Base-by-base conservation (phyloP, 2,113 vertebrate genomes). In the Megaceryle torquata region DNA sequence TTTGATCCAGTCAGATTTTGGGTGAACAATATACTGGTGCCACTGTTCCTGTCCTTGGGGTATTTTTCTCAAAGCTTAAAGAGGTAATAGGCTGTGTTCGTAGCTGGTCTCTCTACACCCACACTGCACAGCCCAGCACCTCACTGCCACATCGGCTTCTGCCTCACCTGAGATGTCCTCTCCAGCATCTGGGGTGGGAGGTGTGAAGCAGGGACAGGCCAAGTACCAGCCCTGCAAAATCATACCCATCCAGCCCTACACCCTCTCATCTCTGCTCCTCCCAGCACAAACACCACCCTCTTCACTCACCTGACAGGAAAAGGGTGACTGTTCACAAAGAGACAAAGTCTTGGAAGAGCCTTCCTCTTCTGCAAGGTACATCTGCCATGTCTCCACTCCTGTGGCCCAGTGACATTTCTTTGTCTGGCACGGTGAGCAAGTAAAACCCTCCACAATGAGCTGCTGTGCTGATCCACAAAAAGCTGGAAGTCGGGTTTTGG, bases 261-360 rank as follows among this genome's bases (percentile, higher is more conserved):
- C 33, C 33, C 11, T 59, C 59, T 56, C 9, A 9, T 43, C 35
- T 68, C 44, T 77, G 11, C 24, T 82, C 19, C 31, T 75, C 1
- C 0, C 5, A 11, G 11, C 1, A 0, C 10, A 70, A 43, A 14
- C 6, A 43, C 6, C 2, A 8, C 0, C 4, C 21, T 85, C 9
- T 80, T 76, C 33, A 11, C 28, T 7, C 11, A 72, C 9, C 50
- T 65, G 26, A 48, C 1, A 3, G 39, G 37, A 74, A 80, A 68
- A 69, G 3, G 22, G 8, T 1, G 4, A 5, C 37, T 44, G 16
- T 29, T 69, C 1, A 0, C 3, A 8, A 61, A 72, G 35, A 53
- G 15, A n/a, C 2, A 25, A 78, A 26, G 8, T 17, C 43, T n/a
- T 44, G 35, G 57, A 69, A 60, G 59, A 89, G 31, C 4, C 21